phyloP scores from a whole-genome alignment of 2,888 invertebrate species.

The Altica lythri region DNA sequence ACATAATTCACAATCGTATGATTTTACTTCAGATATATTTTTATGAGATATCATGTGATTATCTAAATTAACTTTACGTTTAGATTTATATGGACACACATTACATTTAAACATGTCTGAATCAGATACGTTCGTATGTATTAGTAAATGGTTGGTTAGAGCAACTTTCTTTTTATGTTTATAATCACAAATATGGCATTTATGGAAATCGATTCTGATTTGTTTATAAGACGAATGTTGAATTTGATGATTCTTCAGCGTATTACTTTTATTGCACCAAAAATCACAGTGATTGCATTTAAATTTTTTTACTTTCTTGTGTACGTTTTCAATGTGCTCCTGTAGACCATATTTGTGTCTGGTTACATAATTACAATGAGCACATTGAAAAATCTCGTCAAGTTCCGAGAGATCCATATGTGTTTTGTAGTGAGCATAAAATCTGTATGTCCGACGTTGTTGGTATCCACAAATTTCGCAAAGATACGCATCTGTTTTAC shows the following conservation, averaged over 20 bases:
- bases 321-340: not conserved
- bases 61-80: not conserved
- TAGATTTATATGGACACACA: constrained; percentile 13
- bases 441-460: not conserved
- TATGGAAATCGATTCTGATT: not conserved
- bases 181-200: not conserved
- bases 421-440: not conserved
- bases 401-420: not conserved
- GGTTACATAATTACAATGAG: not conserved
- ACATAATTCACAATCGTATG: constrained; percentile 13
- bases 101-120: constrained; percentile 4
- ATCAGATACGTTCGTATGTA: not conserved
- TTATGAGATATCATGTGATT: constrained; percentile 13
- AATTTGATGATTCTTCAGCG: not conserved
- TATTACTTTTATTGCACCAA: not conserved
- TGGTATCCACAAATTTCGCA: not conserved
- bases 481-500: too few species aligned
- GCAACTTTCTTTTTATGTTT: not conserved
- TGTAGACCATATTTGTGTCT: not conserved
- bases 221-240: not conserved
- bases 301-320: not conserved
- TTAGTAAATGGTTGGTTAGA: not conserved
- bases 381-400: not conserved
- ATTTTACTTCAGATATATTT: constrained; percentile 1
- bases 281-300: not conserved